These are phyloP conservation scores for Heterotis niloticus DNA, from an alignment of 2,113 vertebrate species.

Conservation along the genomic window DNA sequence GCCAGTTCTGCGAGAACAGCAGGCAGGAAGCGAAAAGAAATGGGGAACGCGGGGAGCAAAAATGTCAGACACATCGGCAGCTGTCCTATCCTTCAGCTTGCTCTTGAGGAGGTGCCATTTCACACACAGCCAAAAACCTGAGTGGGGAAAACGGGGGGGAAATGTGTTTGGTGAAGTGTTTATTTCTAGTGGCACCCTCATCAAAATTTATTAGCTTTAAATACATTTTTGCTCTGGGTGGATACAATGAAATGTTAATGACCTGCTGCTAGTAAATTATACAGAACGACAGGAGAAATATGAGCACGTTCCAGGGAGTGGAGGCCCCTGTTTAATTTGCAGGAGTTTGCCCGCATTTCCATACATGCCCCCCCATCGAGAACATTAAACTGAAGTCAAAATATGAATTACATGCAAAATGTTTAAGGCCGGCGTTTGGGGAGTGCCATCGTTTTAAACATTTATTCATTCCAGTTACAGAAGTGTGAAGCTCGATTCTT, in stretches of 20 bases:
- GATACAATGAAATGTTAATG: constrained; percentile 29
- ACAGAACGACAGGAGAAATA: constrained; percentile 21
- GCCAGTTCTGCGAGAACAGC: background rate
- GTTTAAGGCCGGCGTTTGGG: constrained; percentile 23
- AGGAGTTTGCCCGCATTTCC: background rate
- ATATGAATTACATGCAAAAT: constrained; percentile 31
- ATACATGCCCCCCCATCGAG: background rate
- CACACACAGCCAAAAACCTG: background rate
- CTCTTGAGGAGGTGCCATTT: background rate
- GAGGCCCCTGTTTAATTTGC: constrained; percentile 12
- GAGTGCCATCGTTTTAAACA: background rate
- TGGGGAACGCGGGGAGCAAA: background rate
- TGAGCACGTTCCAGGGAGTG: background rate
- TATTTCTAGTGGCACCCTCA: constrained; percentile 28
- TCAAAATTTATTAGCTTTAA: constrained; percentile 18
- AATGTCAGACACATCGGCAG: background rate
- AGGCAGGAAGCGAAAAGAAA: background rate
- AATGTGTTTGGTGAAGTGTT: constrained; percentile 10
- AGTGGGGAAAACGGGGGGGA: background rate
- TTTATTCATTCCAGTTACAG: background rate
- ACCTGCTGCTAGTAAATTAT: constrained; percentile 29
- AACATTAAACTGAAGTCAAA: constrained; percentile 17
- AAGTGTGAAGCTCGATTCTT: background rate
- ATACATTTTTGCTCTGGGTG: constrained; percentile 26
- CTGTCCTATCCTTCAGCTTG: background rate